Conservation (phyloP, 64 coral and sea anemone species). For the Porites australiensis region DNA sequence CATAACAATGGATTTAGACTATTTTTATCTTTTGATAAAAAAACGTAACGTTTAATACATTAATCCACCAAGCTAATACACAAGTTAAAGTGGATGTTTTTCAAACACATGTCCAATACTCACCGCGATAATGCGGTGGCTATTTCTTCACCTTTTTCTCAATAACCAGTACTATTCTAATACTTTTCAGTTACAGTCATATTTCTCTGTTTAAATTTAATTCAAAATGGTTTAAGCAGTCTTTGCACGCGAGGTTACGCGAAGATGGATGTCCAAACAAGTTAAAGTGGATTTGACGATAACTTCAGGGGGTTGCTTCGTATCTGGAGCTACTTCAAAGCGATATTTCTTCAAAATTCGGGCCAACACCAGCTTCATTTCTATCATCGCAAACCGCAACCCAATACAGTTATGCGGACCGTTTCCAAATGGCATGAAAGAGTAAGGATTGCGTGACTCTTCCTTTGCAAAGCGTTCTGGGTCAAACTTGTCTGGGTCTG, state of each 20-base stretch:
- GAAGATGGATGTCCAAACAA: neutral
- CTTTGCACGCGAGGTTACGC: neutral
- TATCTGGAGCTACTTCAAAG: constrained; percentile 14
- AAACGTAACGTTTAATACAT: too few relatives aligned
- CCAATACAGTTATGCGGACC: constrained; percentile 67
- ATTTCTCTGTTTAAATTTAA: too few relatives aligned
- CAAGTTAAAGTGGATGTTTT: too few relatives aligned
- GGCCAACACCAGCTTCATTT: constrained; percentile 59
- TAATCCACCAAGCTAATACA: too few relatives aligned
- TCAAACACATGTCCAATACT: too few relatives aligned
- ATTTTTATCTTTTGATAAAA: too few relatives aligned
- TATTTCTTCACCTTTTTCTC: too few relatives aligned
- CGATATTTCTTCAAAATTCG: constrained; percentile 46
- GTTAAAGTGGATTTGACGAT: neutral
- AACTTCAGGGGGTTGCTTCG: constrained; percentile 45
- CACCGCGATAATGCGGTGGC: too few relatives aligned
- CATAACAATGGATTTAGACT: too few relatives aligned
- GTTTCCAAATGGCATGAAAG: constrained; percentile 59
- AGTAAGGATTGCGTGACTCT: constrained; percentile 61
- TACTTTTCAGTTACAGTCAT: too few relatives aligned
- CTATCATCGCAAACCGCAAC: constrained; percentile 59
- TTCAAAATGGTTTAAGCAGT: neutral
- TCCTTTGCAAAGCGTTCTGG: constrained; percentile 62
- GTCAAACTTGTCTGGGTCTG: constrained; percentile 65
- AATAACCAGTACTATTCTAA: too few relatives aligned